phyloP scores from a whole-genome alignment of 2,113 vertebrate species.

The Hemichromis elongatus region DNA sequence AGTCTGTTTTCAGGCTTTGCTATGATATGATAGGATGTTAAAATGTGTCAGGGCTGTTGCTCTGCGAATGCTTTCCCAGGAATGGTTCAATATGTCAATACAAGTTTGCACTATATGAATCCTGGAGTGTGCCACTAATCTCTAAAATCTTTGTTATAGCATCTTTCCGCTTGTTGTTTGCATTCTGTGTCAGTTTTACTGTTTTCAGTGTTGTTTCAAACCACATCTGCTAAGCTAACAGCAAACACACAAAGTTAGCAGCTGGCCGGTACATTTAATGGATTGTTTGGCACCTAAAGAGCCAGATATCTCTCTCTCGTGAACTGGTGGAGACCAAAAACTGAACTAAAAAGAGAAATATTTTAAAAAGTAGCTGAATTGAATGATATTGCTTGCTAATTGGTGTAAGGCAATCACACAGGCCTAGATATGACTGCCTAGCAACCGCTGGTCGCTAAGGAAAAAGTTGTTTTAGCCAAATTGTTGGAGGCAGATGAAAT shows the following conservation, averaged over 20 bases:
- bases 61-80: not conserved
- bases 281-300: not conserved
- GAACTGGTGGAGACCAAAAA: not conserved
- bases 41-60: not conserved
- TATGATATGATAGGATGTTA: not conserved
- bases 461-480: fast-evolving
- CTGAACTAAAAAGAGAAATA: not conserved
- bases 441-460: not conserved
- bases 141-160: not conserved
- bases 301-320: not conserved
- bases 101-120: not conserved
- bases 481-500: fast-evolving
- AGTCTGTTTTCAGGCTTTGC: not conserved
- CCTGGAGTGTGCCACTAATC: not conserved
- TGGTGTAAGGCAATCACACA: fast-evolving
- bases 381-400: not conserved
- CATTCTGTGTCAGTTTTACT: fast-evolving
- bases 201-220: not conserved
- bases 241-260: not conserved
- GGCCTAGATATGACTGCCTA: not conserved
- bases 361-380: no score
- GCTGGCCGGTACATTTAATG: not conserved
- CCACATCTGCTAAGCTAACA: not conserved
- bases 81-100: not conserved
- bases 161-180: not conserved